Percentiles rank a stretch among this genome's conserved stretches.
These are phyloP conservation scores for Toxotes lorentzi DNA, from an alignment of 2,797 vertebrate species.

Conservation along the genomic window DNA sequence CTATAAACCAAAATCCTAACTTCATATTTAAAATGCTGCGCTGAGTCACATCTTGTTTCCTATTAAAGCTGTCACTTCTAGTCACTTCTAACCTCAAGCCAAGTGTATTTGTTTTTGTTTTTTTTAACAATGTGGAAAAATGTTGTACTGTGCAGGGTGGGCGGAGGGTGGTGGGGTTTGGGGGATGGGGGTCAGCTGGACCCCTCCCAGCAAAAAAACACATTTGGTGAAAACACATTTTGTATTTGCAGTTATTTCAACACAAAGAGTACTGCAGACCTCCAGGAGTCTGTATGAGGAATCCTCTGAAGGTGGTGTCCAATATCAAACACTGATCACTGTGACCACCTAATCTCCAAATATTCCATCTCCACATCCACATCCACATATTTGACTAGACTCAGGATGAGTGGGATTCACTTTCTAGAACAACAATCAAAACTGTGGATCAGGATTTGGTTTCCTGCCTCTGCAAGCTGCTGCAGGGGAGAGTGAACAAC, in stretches of 20 bases:
- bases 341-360: slow-evolving; percentile 25
- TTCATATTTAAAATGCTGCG: slow-evolving; percentile 1
- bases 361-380: slow-evolving; percentile 50
- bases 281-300: slow-evolving; percentile 6
- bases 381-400: slow-evolving; percentile 64
- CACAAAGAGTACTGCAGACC: slow-evolving; percentile 16
- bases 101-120: slow-evolving; percentile 62
- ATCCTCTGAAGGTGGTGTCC: slow-evolving; percentile 30
- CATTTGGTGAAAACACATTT: slow-evolving; percentile 57
- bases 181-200: too few species aligned
- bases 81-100: slow-evolving; percentile 25
- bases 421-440: slow-evolving; percentile 63
- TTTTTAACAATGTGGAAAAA: slow-evolving; percentile 63
- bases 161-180: too few species aligned
- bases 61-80: slow-evolving; percentile 20
- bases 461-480: slow-evolving; percentile 51
- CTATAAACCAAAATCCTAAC: neutral
- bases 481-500: slow-evolving; percentile 17
- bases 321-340: slow-evolving; percentile 44
- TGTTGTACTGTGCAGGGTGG: slow-evolving; percentile 40
- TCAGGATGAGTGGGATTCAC: slow-evolving; percentile 52
- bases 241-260: slow-evolving; percentile 58
- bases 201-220: slow-evolving; percentile 57
- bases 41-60: slow-evolving; percentile 20
- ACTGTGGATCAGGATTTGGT: slow-evolving; percentile 34